A percentile compares a stretch with the other conserved stretches of the same genome.
phyloP scores from a whole-genome alignment of 2,888 invertebrate species.

The Epinotia brunnichana region DNA sequence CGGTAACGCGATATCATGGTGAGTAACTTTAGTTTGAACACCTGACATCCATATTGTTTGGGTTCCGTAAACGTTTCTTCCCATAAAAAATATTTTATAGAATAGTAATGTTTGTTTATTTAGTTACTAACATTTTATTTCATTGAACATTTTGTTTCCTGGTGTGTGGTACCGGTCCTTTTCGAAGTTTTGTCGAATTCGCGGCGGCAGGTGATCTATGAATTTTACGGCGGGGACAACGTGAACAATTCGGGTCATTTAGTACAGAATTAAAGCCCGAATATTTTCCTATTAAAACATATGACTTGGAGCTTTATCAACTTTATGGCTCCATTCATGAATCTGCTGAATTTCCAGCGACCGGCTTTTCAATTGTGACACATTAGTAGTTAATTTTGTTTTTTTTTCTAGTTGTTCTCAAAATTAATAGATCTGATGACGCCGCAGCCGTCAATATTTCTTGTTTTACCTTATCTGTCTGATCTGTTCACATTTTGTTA shows the following conservation, averaged over 20 bases:
- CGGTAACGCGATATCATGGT: constrained; percentile 83
- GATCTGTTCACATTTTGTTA: not conserved
- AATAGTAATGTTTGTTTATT: constrained; percentile 45
- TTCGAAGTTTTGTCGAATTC: constrained; percentile 11
- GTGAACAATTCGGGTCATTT: constrained; percentile 41
- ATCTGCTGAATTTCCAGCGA: not conserved
- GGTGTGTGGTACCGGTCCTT: constrained; percentile 12
- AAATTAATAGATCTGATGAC: constrained; percentile 14
- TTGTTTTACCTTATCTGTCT: not conserved
- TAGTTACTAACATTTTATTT: constrained; percentile 29
- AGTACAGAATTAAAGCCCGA: constrained; percentile 7
- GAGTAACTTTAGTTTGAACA: constrained; percentile 63
- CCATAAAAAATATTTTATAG: constrained; percentile 51
- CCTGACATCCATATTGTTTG: constrained; percentile 77
- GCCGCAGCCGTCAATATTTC: constrained; percentile 20
- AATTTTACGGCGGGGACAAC: constrained; percentile 30
- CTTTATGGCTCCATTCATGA: not conserved
- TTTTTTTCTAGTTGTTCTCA: not conserved
- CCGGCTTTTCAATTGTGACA: constrained; percentile 9
- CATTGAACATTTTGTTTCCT: constrained; percentile 1
- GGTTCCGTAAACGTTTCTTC: constrained; percentile 73
- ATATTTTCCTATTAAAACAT: not conserved
- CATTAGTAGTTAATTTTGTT: not conserved
- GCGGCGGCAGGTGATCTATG: constrained; percentile 20
- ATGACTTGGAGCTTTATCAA: not conserved